These are phyloP conservation scores for Lophius americanus DNA, from an alignment of 2,797 vertebrate genomes.

Conservation along the genomic window DNA sequence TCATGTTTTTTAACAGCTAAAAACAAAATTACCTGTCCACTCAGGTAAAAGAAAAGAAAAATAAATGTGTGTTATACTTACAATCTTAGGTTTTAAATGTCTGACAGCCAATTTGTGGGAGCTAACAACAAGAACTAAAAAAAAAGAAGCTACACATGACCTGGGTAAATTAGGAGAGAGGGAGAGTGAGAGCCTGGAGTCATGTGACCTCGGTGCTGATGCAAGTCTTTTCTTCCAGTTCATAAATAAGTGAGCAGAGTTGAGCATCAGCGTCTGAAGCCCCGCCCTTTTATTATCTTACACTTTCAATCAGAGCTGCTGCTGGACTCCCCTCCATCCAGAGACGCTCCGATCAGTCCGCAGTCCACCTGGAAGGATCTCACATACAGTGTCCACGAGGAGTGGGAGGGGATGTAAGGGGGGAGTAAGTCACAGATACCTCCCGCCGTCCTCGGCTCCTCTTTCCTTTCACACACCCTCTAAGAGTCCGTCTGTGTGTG, in stretches of 20 bases:
- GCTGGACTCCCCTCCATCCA: slow-evolving; percentile 13
- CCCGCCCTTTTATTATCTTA: background rate
- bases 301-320: slow-evolving; percentile 12
- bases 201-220: slow-evolving; percentile 15
- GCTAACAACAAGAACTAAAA: background rate
- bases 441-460: slow-evolving; percentile 25
- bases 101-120: too few species aligned
- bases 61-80: slow-evolving; percentile 11
- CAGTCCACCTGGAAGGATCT: slow-evolving; percentile 44
- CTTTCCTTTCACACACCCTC: slow-evolving; percentile 41
- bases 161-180: background rate
- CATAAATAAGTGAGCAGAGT: slow-evolving; percentile 45
- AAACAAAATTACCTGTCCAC: slow-evolving; percentile 12
- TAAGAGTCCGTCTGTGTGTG: slow-evolving; percentile 27
- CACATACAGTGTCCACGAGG: slow-evolving; percentile 51
- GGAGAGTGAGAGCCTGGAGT: slow-evolving; percentile 18
- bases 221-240: slow-evolving; percentile 23
- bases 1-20: slow-evolving; percentile 1
- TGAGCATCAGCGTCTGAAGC: slow-evolving; percentile 27
- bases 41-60: slow-evolving; percentile 28
- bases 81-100: background rate
- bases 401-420: slow-evolving; percentile 25
- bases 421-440: slow-evolving; percentile 46
- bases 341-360: slow-evolving; percentile 25
- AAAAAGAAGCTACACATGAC: background rate